A percentile compares a stretch with the other conserved stretches of the same genome.
These are phyloP conservation scores for Donacobius atricapilla DNA, from an alignment of 2,113 vertebrate genomes.

Conservation along the genomic window DNA sequence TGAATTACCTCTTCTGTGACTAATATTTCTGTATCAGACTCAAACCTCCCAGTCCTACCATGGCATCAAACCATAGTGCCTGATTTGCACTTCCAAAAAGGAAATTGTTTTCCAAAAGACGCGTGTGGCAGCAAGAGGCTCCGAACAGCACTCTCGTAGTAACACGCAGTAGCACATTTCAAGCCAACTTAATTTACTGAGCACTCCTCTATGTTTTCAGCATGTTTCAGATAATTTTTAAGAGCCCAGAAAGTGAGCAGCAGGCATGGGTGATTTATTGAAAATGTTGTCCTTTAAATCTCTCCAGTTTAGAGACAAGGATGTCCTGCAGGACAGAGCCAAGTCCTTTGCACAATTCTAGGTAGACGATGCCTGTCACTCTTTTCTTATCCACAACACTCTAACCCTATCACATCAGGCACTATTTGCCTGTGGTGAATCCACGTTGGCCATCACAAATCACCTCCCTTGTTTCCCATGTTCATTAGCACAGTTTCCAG, in stretches of 20 bases:
- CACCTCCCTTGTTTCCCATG: neutral
- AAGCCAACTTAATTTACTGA: conserved; percentile 38
- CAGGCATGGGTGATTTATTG: conserved; percentile 28
- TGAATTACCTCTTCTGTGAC: neutral
- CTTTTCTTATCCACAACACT: neutral
- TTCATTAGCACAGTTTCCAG: neutral
- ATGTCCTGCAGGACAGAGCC: neutral
- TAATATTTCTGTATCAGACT: neutral
- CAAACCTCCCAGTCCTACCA: neutral
- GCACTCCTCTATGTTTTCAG: conserved; percentile 13
- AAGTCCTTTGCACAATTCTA: neutral
- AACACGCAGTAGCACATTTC: conserved; percentile 29
- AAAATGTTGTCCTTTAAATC: neutral
- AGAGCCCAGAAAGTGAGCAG: conserved; percentile 15
- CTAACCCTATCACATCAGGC: neutral
- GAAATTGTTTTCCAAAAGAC: neutral
- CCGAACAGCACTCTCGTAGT: conserved; percentile 3
- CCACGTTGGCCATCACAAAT: neutral
- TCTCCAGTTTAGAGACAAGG: neutral
- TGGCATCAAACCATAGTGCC: neutral
- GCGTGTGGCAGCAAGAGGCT: neutral
- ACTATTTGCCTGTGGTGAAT: neutral
- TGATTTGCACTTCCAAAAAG: neutral
- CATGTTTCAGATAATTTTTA: conserved; percentile 18
- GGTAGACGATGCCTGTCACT: neutral